Evolutionary conservation across 2,888 invertebrate genomes (phyloP).

Genomic region (Coenonympha glycerion): DNA sequence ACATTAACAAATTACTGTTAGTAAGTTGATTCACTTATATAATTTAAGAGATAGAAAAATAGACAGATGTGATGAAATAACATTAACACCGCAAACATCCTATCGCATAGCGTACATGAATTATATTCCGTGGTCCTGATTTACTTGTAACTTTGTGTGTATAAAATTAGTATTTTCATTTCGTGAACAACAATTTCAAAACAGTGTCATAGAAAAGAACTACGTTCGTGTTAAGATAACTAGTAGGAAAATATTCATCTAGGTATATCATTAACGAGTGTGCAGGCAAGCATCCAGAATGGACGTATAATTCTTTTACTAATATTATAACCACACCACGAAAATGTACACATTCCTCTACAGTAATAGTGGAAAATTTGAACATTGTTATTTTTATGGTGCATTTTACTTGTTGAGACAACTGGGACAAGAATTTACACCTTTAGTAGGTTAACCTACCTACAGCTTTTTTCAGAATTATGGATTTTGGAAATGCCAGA

Average conservation of each 20-base stretch:
- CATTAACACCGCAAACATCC: constrained; percentile 47
- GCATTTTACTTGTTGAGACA: constrained; percentile 13
- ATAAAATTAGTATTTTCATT: constrained; percentile 28
- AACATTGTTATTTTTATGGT: constrained; percentile 18
- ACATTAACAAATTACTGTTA: constrained; percentile 56
- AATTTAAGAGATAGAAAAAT: constrained; percentile 63
- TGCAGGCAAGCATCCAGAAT: constrained; percentile 49
- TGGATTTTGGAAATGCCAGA: background rate
- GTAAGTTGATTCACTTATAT: constrained; percentile 54
- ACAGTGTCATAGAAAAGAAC: constrained; percentile 46
- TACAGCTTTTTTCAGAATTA: background rate
- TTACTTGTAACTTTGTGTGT: constrained; percentile 26
- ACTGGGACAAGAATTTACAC: background rate
- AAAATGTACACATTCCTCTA: constrained; percentile 12
- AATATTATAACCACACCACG: background rate
- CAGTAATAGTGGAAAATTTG: constrained; percentile 17
- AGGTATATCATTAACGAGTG: constrained; percentile 52
- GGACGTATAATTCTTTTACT: constrained; percentile 16
- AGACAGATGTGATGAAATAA: constrained; percentile 56
- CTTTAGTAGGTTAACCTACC: too few species aligned
- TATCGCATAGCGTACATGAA: constrained; percentile 29
- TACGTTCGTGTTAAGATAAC: constrained; percentile 42
- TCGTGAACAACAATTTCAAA: constrained; percentile 34
- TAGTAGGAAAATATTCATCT: constrained; percentile 54
- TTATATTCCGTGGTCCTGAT: constrained; percentile 49